Conservation (phyloP, 1,140 invertebrate genomes). For the Hylyphantes graminicola region DNA sequence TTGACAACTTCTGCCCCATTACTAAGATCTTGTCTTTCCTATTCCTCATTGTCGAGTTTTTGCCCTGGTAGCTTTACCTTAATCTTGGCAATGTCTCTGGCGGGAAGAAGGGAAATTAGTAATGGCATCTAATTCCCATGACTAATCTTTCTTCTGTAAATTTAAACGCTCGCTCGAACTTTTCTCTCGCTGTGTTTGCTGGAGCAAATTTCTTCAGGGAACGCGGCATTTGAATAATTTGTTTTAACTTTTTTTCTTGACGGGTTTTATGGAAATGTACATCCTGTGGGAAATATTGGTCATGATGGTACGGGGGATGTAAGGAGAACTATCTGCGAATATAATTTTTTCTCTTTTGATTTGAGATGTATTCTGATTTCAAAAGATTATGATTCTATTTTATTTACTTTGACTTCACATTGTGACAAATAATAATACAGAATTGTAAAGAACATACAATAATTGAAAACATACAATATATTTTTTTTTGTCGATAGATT, state of each 20-base stretch:
- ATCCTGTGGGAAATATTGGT: conserved; percentile 55
- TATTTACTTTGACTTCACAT: too few relatives aligned
- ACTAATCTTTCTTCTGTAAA: conserved; percentile 59
- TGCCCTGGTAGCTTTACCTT: conserved; percentile 22
- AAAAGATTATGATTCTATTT: too few relatives aligned
- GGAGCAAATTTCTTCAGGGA: conserved; percentile 40
- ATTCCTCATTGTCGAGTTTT: conserved; percentile 34
- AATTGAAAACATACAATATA: too few relatives aligned
- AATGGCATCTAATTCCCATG: conserved; percentile 57
- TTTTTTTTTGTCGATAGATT: too few relatives aligned
- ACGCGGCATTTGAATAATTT: conserved; percentile 51
- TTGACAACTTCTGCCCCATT: conserved; percentile 56
- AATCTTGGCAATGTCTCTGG: conserved; percentile 50
- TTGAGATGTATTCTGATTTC: too few relatives aligned
- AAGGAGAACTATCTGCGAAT: too few relatives aligned
- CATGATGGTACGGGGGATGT: conserved; percentile 12
- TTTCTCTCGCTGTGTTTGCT: conserved; percentile 44
- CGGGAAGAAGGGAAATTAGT: conserved; percentile 47
- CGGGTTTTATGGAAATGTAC: conserved; percentile 51
- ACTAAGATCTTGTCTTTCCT: conserved; percentile 48
- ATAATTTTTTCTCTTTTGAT: too few relatives aligned
- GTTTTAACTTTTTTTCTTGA: conserved; percentile 46
- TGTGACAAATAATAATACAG: too few relatives aligned
- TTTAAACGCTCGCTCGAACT: conserved; percentile 51
- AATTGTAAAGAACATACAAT: too few relatives aligned